Evolutionary conservation across 2,113 vertebrate genomes (phyloP).

Genomic region (Oryzias woworae): DNA sequence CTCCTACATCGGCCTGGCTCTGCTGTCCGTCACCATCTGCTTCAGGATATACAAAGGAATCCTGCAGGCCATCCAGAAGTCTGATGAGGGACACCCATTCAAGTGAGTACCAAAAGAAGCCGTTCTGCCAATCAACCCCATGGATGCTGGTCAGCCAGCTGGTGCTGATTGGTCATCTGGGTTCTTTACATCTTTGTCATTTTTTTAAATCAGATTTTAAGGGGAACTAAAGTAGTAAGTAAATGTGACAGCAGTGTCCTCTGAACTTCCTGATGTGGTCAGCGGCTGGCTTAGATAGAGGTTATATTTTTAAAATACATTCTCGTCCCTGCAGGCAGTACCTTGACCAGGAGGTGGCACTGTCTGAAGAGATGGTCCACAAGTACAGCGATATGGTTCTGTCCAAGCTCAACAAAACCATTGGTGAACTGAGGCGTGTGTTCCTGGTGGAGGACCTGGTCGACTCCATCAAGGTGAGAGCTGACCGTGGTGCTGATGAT

Average conservation of each 20-base stretch:
- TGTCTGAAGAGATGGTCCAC: slow-evolving; percentile 88
- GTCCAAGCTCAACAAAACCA: slow-evolving; percentile 81
- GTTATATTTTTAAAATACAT: neutral
- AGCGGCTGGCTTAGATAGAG: too few species aligned
- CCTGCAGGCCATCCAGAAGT: slow-evolving; percentile 97
- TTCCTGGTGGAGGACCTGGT: slow-evolving; percentile 97
- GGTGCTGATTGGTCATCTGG: too few species aligned
- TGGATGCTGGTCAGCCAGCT: neutral
- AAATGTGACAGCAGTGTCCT: too few species aligned
- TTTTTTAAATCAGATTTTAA: too few species aligned
- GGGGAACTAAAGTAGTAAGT: too few species aligned
- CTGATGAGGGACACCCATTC: slow-evolving; percentile 95
- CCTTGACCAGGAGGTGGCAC: slow-evolving; percentile 86
- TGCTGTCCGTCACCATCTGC: slow-evolving; percentile 94
- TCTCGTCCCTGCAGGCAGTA: slow-evolving; percentile 78
- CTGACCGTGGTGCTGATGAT: slow-evolving; percentile 14
- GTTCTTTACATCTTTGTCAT: too few species aligned
- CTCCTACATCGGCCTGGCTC: slow-evolving; percentile 91
- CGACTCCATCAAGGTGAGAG: slow-evolving; percentile 93
- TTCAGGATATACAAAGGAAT: slow-evolving; percentile 98
- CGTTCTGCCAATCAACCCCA: too few species aligned
- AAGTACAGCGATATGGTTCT: slow-evolving; percentile 90
- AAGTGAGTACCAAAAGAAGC: slow-evolving; percentile 80
- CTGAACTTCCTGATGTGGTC: too few species aligned
- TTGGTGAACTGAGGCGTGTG: slow-evolving; percentile 87